phyloP scores from a whole-genome alignment of 1,140 invertebrate species.

The Zaprionus ghesquierei region DNA sequence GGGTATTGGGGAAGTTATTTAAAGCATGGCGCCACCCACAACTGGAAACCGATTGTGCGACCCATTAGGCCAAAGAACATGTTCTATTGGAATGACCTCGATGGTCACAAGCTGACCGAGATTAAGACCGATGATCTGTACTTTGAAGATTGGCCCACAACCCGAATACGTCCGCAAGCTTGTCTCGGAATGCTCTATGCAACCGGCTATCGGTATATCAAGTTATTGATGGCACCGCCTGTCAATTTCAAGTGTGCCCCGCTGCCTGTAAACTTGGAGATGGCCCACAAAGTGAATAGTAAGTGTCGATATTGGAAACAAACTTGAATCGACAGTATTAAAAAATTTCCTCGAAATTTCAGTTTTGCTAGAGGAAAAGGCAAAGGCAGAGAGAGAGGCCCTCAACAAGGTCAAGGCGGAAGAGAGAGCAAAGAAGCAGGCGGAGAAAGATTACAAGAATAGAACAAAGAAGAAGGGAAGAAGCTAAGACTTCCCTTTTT shows the following conservation, averaged over 20 bases:
- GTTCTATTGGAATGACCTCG: slow-evolving; percentile 55
- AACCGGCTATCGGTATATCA: slow-evolving; percentile 57
- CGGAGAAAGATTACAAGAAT: background rate
- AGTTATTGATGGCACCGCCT: slow-evolving; percentile 41
- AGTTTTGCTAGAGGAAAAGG: background rate
- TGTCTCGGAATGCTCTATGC: slow-evolving; percentile 66
- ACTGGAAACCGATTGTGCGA: slow-evolving; percentile 63
- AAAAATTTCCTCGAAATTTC: background rate
- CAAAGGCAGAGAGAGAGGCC: slow-evolving; percentile 14
- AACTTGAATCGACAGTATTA: background rate
- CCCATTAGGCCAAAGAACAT: slow-evolving; percentile 32
- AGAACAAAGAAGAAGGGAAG: background rate
- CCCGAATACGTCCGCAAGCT: slow-evolving; percentile 57
- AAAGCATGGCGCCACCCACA: slow-evolving; percentile 47
- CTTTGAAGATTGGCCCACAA: slow-evolving; percentile 43
- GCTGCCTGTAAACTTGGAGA: slow-evolving; percentile 58
- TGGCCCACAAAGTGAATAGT: slow-evolving; percentile 3
- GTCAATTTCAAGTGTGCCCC: slow-evolving; percentile 65
- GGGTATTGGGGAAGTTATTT: slow-evolving; percentile 45
- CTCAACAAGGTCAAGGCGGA: slow-evolving; percentile 12
- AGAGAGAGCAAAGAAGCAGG: background rate
- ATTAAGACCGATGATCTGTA: slow-evolving; percentile 49
- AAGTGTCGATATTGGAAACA: background rate
- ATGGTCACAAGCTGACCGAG: slow-evolving; percentile 40
- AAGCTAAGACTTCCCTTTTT: background rate